Evolutionary conservation across 2,113 vertebrate genomes (phyloP), one percentile per base, ranked within the genome.

Genomic region (Theristicus caerulescens): DNA sequence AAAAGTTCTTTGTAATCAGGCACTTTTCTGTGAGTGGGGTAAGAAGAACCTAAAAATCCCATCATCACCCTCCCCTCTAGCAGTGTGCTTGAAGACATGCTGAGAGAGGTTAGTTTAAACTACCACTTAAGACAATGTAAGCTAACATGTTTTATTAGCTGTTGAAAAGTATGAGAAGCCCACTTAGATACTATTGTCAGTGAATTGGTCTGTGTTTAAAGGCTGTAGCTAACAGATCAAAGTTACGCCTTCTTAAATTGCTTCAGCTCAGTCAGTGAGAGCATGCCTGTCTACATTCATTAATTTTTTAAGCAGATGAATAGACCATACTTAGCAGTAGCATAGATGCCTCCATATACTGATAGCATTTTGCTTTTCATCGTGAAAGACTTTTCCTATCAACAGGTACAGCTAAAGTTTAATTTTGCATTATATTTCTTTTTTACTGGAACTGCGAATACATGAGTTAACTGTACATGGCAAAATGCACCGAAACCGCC

Each of bases 71-170:
- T 89, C 14, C 36, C 26, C 14, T 65, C 13, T 64, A 46, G 11
- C 46, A 24, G 13, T 25, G 70, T 20, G 31, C 27, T 36, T 47
- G 22, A 70, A 69, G n/a, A 5, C 42, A n/a, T 13, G 16, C n/a
- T 8, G 7, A 29, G 58, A 17, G 54, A 32, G 31, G 9, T 81
- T 69, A 20, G 31, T 24, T 36, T 38, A 8, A 82, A 8, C n/a
- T 38, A 4, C 8, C 18, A 4, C 42, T 66, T 1, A 5, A 52
- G 38, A 7, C 46, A 17, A 0, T 5, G 9, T 31, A 4, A 61
- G 24, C 7, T 51, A 22, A 2, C 2, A 4, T 20, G 15, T 27
- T 76, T 27, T 47, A 32, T 19, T 65, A 55, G 70, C 47, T 51
- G 19, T 7, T 69, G 67, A 2, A 4, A 42, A 55, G n/a, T 6